phyloP scores from a whole-genome alignment of 2,113 vertebrate genomes.

The Chamaea fasciata region DNA sequence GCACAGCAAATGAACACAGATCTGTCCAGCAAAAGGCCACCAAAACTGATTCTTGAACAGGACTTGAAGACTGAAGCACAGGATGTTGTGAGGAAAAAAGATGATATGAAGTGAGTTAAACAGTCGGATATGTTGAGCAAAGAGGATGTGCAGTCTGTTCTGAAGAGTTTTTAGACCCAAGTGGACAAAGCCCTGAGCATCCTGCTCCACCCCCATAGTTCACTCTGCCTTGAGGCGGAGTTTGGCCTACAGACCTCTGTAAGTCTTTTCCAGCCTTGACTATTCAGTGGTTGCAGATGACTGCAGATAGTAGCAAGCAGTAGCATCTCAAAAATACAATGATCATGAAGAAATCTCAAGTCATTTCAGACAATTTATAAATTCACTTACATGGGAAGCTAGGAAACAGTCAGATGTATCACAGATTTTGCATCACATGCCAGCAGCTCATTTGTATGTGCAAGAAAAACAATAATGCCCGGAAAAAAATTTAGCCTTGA shows the following conservation, averaged over 20 bases:
- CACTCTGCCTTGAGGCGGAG: background rate
- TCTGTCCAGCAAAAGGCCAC: background rate
- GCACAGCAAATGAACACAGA: background rate
- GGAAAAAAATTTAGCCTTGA: background rate
- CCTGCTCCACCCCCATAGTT: background rate
- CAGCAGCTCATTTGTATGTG: background rate
- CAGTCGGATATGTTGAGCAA: fast-evolving
- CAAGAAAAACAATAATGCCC: background rate
- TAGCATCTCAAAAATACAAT: background rate
- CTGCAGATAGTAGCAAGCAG: background rate
- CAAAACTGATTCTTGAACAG: background rate
- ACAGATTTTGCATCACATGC: background rate
- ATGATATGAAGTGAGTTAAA: background rate
- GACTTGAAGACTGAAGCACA: background rate
- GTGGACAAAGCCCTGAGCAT: background rate
- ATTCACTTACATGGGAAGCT: background rate
- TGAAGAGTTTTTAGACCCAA: background rate
- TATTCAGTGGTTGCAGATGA: background rate
- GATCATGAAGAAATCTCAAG: background rate
- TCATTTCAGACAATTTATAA: background rate
- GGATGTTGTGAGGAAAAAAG: background rate
- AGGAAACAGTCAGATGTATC: background rate
- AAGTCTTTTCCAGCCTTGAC: background rate
- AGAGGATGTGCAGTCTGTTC: background rate
- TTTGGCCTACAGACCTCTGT: background rate